Evolutionary conservation across 2,113 vertebrate genomes (phyloP).

Genomic region (Corythoichthys intestinalis): DNA sequence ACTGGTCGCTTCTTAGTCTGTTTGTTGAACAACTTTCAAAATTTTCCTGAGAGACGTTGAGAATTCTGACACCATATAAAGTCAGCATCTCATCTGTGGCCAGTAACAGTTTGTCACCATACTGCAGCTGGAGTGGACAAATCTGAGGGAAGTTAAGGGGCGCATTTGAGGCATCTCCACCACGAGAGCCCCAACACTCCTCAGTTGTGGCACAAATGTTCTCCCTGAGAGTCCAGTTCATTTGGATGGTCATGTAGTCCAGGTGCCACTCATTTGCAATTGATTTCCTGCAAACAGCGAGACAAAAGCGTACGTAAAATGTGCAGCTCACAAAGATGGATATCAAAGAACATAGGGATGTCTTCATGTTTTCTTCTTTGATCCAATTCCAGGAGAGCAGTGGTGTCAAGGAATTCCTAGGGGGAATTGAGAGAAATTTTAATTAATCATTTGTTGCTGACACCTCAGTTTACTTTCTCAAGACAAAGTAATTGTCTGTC

Average conservation of each 20-base stretch:
- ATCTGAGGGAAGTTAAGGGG: conserved; percentile 70
- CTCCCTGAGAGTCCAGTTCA: conserved; percentile 74
- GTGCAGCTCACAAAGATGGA: conserved; percentile 28
- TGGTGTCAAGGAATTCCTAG: neutral
- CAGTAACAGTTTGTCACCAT: conserved; percentile 76
- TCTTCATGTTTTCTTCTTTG: conserved; percentile 37
- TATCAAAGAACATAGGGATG: conserved; percentile 23
- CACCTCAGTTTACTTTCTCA: neutral
- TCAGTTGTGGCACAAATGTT: conserved; percentile 66
- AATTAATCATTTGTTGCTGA: neutral
- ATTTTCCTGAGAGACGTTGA: conserved; percentile 72
- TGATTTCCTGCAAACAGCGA: conserved; percentile 61
- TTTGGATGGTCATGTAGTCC: conserved; percentile 43
- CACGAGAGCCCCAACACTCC: conserved; percentile 69
- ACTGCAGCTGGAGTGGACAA: conserved; percentile 79
- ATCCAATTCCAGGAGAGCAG: conserved; percentile 9
- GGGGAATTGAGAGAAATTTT: neutral
- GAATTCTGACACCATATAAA: conserved; percentile 72
- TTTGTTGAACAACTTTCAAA: conserved; percentile 73
- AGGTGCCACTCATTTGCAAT: conserved; percentile 65
- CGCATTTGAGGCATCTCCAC: conserved; percentile 5
- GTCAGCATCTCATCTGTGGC: conserved; percentile 70
- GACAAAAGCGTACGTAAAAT: conserved; percentile 40
- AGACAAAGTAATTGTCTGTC: neutral
- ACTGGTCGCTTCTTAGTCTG: conserved; percentile 44